Percentiles rank a stretch among this genome's conserved stretches.
phyloP scores from a whole-genome alignment of 1,140 invertebrate species.

The Cydia fagiglandana region DNA sequence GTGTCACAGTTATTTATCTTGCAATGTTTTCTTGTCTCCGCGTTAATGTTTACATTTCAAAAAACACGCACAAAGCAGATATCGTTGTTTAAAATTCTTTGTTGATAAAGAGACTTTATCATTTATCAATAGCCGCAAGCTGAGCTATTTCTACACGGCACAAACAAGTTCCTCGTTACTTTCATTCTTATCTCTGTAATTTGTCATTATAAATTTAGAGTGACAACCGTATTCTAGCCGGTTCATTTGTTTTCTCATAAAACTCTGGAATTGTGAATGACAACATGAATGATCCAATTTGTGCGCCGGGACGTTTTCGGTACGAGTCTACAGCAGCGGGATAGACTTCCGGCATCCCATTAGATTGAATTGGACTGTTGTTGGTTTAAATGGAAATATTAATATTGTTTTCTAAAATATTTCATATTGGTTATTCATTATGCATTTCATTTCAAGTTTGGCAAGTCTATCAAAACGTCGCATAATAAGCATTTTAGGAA shows the following conservation, averaged over 20 bases:
- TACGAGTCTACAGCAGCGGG: not conserved
- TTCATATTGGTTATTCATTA: too few relatives aligned
- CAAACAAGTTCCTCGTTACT: not conserved
- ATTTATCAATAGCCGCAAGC: not conserved
- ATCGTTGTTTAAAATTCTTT: not conserved
- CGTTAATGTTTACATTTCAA: not conserved
- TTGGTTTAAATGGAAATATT: not conserved
- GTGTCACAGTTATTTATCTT: too few relatives aligned
- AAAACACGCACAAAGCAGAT: not conserved
- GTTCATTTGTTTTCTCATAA: conserved; percentile 30
- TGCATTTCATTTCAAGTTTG: too few relatives aligned
- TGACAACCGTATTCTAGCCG: not conserved
- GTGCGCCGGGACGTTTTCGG: not conserved
- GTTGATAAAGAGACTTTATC: not conserved
- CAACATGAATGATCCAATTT: conserved; percentile 31
- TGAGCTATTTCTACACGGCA: not conserved
- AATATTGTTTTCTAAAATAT: not conserved
- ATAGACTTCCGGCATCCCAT: not conserved
- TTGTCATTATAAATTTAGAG: conserved; percentile 13
- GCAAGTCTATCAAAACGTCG: not conserved
- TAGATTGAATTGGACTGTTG: conserved; percentile 1
- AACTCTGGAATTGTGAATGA: conserved; percentile 32
- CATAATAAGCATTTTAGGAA: not conserved
- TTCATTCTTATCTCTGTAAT: not conserved
- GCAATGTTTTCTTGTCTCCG: not conserved